Evolutionary conservation across 2,797 vertebrate species (phyloP).

Genomic region (Helicolenus hilgendorfi): DNA sequence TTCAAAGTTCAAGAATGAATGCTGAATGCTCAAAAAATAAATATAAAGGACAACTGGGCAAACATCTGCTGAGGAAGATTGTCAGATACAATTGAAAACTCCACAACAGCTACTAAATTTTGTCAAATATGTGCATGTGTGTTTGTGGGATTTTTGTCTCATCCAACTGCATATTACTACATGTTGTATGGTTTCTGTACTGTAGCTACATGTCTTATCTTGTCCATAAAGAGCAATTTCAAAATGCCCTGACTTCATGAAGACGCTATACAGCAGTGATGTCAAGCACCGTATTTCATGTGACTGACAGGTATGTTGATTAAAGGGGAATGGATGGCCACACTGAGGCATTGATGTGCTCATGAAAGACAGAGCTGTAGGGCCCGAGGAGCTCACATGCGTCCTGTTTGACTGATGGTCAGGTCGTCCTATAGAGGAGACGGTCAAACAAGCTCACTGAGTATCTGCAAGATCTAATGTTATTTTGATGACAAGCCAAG

Average conservation of each 20-base stretch:
- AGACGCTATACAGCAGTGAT: constrained; percentile 24
- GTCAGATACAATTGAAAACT: neutral
- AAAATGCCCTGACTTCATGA: constrained; percentile 20
- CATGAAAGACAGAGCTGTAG: constrained; percentile 50
- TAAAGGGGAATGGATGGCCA: constrained; percentile 23
- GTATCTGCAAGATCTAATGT: neutral
- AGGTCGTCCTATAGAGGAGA: neutral
- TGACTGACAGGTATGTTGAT: constrained; percentile 51
- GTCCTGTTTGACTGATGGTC: constrained; percentile 27
- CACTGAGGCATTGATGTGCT: constrained; percentile 34
- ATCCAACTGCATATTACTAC: neutral
- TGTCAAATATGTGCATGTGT: neutral
- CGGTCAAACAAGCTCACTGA: neutral
- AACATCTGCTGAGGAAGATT: neutral
- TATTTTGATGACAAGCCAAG: neutral
- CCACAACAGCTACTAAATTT: neutral
- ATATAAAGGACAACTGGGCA: neutral
- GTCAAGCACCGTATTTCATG: constrained; percentile 40
- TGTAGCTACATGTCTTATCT: neutral
- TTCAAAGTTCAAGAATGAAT: neutral
- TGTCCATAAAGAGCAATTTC: neutral
- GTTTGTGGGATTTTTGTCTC: neutral
- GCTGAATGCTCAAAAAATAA: neutral
- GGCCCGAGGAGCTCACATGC: neutral
- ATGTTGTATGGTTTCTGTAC: neutral